Base-by-base conservation (phyloP, 2,888 invertebrate species). In the Idaea biselata region DNA sequence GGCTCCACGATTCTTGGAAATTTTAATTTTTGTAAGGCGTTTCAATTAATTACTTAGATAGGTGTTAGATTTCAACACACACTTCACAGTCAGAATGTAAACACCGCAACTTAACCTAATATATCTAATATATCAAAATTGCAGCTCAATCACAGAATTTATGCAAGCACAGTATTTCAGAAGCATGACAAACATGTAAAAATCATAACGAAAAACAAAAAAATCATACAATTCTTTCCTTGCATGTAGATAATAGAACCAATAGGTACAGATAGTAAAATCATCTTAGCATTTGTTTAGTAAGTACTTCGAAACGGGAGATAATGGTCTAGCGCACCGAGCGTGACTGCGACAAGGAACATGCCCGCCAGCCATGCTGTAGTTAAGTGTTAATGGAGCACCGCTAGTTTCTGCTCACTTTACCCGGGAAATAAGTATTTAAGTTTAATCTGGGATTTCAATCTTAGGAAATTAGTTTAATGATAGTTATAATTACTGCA, bases 291-390 rank as follows among this genome's bases (percentile, higher is more conserved):
- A 44, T 44, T 44, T 44, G 44, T 44, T 44, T 44, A 72, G 74
- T 75, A 75, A 72, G 74, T 75, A 75, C 80, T 81, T 73, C 69
- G 71, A 77, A 87, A 84, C 88, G 86, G 88, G 82, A 86, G 79
- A 86, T 87, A 88, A 87, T 86, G 72, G 78, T 67, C 68, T 73
- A 75, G 68, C 68, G 79, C 78, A 74, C 68, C 64, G 70, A 77
- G 74, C 87, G 81, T 82, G 81, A 83, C 80, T 75, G 78, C 76
- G 80, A 79, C 80, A 77, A 78, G 78, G 72, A 74, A 75, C 71
- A 69, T 69, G 74, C 74, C 73, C 74, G 70, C 68, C 62, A 75
- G 72, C 73, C 72, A 77, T 80, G 77, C 73, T 74, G 75, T 72
- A 71, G 66, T 74, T 74, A 76, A 68, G 73, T 75, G 76, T 72